These are phyloP conservation scores for Tipula lateralis DNA, from an alignment of 2,888 invertebrate genomes.

Conservation along the genomic window DNA sequence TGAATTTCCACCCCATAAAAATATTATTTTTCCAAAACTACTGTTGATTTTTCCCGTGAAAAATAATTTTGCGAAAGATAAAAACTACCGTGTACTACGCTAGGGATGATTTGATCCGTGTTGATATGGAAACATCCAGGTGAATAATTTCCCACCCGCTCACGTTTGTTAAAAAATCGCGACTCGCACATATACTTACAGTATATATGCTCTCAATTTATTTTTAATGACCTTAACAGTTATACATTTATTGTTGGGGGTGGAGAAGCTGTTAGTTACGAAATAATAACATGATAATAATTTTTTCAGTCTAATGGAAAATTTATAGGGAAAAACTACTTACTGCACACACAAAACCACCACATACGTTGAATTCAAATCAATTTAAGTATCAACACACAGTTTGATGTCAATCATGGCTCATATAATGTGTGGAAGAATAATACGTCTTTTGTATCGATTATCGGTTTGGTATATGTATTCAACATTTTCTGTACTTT, in stretches of 20 bases:
- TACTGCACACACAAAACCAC: not conserved
- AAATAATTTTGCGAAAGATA: not conserved
- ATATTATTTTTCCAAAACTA: not conserved
- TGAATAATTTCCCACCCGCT: not conserved
- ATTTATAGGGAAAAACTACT: not conserved
- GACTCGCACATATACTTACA: not conserved
- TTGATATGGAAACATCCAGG: slow-evolving; percentile 9
- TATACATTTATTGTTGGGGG: not conserved
- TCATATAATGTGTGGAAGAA: not conserved
- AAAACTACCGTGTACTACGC: not conserved
- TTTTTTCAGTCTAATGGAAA: slow-evolving; percentile 8
- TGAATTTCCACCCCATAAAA: slow-evolving; percentile 3
- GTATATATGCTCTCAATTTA: not conserved
- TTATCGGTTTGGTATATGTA: not conserved
- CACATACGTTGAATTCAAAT: slow-evolving; percentile 19
- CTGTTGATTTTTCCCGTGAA: not conserved
- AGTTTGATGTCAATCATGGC: slow-evolving; percentile 1
- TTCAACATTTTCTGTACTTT: not conserved
- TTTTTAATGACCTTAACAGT: not conserved
- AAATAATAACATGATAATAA: not conserved
- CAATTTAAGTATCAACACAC: slow-evolving; percentile 1
- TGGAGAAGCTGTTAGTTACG: not conserved
- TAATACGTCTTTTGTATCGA: not conserved
- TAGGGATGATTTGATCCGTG: not conserved
- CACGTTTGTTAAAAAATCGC: not conserved